Evolutionary conservation across 1,140 invertebrate species (phyloP).

Genomic region (Neodiprion pinetum): DNA sequence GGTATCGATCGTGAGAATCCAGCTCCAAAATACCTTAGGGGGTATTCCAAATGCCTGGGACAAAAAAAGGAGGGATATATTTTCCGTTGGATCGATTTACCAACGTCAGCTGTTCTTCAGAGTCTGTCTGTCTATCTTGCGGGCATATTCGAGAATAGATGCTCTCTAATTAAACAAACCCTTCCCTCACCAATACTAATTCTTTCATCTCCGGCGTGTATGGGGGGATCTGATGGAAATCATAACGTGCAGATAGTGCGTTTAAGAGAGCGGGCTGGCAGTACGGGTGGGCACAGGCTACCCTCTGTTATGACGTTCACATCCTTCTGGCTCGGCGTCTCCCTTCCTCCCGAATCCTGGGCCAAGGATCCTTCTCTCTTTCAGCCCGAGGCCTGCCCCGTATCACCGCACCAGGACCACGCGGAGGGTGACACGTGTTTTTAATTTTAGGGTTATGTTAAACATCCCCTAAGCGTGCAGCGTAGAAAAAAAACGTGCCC

Average conservation of each 20-base stretch:
- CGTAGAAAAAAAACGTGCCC: slow-evolving; percentile 11
- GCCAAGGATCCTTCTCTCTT: background rate
- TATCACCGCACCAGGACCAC: slow-evolving; percentile 21
- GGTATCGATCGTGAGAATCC: background rate
- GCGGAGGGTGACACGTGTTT: slow-evolving; percentile 23
- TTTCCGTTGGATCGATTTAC: background rate
- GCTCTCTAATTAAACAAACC: slow-evolving; percentile 1
- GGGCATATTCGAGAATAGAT: slow-evolving; percentile 5
- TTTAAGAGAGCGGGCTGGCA: background rate
- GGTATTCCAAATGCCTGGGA: background rate
- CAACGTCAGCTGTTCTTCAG: background rate
- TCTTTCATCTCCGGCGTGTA: background rate
- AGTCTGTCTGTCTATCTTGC: background rate
- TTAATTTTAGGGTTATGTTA: slow-evolving; percentile 27
- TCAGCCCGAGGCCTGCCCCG: slow-evolving; percentile 14
- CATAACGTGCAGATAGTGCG: background rate
- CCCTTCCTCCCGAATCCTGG: background rate
- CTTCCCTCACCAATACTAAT: slow-evolving; percentile 2
- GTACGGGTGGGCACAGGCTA: slow-evolving; percentile 10
- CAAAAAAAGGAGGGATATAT: background rate
- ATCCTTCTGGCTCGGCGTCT: slow-evolving; percentile 6
- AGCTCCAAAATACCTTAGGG: background rate
- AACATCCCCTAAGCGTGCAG: slow-evolving; percentile 22
- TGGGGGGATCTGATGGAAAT: slow-evolving; percentile 5
- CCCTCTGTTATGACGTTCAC: slow-evolving; percentile 21